phyloP scores from a whole-genome alignment of 2,888 invertebrate species.

The Pilophorus perplexus region DNA sequence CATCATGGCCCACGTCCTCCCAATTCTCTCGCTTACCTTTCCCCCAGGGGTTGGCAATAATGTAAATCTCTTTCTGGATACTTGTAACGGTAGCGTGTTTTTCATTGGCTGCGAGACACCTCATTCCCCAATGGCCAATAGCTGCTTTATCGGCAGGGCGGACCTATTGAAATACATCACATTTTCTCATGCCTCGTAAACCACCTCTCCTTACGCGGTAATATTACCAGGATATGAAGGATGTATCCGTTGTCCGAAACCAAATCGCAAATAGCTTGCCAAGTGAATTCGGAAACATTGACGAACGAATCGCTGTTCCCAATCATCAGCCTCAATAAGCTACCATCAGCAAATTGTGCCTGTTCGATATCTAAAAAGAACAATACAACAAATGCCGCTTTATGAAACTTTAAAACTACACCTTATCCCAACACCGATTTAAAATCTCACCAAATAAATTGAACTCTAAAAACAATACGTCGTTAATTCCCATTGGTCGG shows the following conservation, averaged over 20 bases:
- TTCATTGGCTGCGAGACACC: background rate
- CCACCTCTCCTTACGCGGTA: background rate
- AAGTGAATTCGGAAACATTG: background rate
- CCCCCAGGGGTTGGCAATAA: conserved; percentile 8
- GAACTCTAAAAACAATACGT: background rate
- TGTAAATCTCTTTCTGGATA: background rate
- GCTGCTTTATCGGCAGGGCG: conserved; percentile 3
- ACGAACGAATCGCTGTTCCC: background rate
- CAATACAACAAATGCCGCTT: background rate
- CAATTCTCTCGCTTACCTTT: too few species aligned
- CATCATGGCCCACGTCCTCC: too few species aligned
- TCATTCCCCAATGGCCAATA: conserved; percentile 6
- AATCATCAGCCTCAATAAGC: conserved; percentile 4
- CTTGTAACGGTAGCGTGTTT: background rate
- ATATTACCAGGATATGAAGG: background rate
- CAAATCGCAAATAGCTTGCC: background rate
- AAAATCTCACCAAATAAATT: background rate
- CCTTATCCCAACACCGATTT: too few species aligned
- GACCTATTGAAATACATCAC: background rate
- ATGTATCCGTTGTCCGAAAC: background rate
- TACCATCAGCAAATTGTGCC: background rate
- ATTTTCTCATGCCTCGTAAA: background rate
- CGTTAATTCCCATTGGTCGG: background rate
- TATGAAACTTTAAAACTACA: background rate
- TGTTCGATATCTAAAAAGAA: background rate